phyloP scores from a whole-genome alignment of 2,113 vertebrate genomes.

The Crypturellus undulatus region DNA sequence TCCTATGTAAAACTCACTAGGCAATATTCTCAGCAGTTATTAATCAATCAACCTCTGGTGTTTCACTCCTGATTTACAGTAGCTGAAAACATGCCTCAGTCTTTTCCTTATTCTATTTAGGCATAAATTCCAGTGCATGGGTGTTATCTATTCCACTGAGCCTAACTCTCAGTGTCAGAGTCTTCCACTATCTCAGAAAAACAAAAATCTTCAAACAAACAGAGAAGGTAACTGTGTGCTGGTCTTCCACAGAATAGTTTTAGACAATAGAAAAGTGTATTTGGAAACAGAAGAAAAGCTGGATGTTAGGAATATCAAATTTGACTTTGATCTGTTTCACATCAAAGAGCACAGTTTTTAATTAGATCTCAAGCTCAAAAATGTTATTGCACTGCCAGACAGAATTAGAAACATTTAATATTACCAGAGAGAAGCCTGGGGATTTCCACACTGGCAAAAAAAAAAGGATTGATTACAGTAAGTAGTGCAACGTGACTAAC shows the following conservation, averaged over 20 bases:
- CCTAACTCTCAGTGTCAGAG: slow-evolving; percentile 13
- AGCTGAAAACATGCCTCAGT: background rate
- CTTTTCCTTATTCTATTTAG: background rate
- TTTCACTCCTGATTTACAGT: slow-evolving; percentile 23
- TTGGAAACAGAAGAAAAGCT: background rate
- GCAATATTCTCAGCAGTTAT: background rate
- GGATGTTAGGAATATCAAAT: slow-evolving; percentile 40
- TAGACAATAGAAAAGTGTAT: background rate
- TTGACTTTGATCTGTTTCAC: slow-evolving; percentile 54
- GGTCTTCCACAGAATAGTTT: slow-evolving; percentile 44
- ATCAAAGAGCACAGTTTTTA: slow-evolving; percentile 57
- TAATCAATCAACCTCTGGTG: background rate
- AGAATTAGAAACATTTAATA: slow-evolving; percentile 53
- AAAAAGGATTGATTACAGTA: background rate
- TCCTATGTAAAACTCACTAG: background rate
- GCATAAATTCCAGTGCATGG: background rate
- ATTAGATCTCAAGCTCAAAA: slow-evolving; percentile 42
- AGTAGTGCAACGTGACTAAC: slow-evolving; percentile 16
- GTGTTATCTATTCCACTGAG: slow-evolving; percentile 9
- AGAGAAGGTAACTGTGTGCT: slow-evolving; percentile 30
- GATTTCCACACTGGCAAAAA: slow-evolving; percentile 35
- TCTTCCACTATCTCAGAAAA: background rate
- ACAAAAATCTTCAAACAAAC: slow-evolving; percentile 39
- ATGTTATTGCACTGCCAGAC: background rate
- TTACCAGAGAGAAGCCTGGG: slow-evolving; percentile 31